Evolutionary conservation across 2,797 vertebrate genomes (phyloP).

Genomic region (Austrolebias charrua): DNA sequence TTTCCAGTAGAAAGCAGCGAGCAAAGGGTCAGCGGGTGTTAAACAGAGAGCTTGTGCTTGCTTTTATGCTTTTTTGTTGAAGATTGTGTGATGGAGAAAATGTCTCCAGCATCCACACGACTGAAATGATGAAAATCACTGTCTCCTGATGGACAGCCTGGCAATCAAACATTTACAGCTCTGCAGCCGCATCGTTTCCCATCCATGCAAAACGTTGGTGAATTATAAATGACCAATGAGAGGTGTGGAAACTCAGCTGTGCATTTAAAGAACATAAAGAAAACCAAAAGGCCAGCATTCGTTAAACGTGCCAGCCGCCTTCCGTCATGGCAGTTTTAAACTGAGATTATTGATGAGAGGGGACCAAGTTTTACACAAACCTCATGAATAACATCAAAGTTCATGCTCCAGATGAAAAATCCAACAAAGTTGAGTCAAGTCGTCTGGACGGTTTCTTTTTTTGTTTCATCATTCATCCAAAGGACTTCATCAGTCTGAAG

Average conservation of each 20-base stretch:
- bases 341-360: no score
- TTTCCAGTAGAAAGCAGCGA: slow-evolving; percentile 40
- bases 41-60: slow-evolving; percentile 9
- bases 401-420: no score
- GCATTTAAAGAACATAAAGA: slow-evolving; percentile 66
- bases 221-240: slow-evolving; percentile 67
- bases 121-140: neutral
- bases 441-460: no score
- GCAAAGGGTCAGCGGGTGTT: slow-evolving; percentile 28
- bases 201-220: slow-evolving; percentile 64
- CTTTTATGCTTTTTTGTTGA: no score
- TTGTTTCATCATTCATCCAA: no score
- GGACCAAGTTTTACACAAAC: no score
- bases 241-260: slow-evolving; percentile 52
- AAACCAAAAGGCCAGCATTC: slow-evolving; percentile 38
- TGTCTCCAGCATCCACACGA: slow-evolving; percentile 20
- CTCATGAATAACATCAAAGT: no score
- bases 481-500: no score
- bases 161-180: slow-evolving; percentile 50
- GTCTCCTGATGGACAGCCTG: neutral
- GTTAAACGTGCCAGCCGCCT: no score
- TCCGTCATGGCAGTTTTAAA: no score
- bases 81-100: slow-evolving; percentile 8
- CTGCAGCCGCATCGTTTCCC: slow-evolving; percentile 57
- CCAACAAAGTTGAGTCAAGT: no score